Base-by-base conservation (phyloP, 2,888 invertebrate species). In the Horisme vitalbata region DNA sequence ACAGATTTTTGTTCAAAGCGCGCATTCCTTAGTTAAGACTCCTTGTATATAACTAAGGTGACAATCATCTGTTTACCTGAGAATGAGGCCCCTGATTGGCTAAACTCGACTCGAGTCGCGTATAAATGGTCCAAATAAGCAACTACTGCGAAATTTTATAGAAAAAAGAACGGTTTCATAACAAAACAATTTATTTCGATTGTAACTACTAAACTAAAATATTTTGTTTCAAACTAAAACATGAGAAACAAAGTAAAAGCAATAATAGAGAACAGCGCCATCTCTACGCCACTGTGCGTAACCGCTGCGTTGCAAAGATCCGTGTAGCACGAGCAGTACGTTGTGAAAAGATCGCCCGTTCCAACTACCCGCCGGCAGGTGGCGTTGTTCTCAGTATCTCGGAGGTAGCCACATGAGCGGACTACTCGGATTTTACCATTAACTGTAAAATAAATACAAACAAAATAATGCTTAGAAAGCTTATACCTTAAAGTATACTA, bases 381-480 rank as follows among this genome's bases (percentile, higher is more conserved):
- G 92, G 70, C 51, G 34, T 58, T 54, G n/a, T 52, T 38, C 80
- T 84, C 89, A 2, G 86, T 90, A 55, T 95, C 94, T 12, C 91
- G 90, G 34, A 96, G 83, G 79, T 94, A 96, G 1, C 96, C 96
- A 65, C 96, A 97, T 46, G 93, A 92, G 24, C 96, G 93, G 3
- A 96, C 93, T n/a, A 96, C 91, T 24, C 96, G 93, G 7, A 90
- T 79, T 74, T 94, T 93, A 4, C 94, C 95, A 71, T 94, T 92
- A 55, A 95, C 96, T 96, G 90, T 1, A 91, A 78, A 50, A 36
- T 48, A 45, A 91, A 78, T 50, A 36, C 48, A 45, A 13, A 13
- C 13, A 9, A 14, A 28, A 14, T 13, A 13, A 11, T 11, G n/a
- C n/a, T n/a, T n/a, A n/a, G n/a, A n/a, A n/a, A n/a, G n/a, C n/a